Conservation (phyloP, 2,888 invertebrate genomes). For the Metopia argyrocephala region DNA sequence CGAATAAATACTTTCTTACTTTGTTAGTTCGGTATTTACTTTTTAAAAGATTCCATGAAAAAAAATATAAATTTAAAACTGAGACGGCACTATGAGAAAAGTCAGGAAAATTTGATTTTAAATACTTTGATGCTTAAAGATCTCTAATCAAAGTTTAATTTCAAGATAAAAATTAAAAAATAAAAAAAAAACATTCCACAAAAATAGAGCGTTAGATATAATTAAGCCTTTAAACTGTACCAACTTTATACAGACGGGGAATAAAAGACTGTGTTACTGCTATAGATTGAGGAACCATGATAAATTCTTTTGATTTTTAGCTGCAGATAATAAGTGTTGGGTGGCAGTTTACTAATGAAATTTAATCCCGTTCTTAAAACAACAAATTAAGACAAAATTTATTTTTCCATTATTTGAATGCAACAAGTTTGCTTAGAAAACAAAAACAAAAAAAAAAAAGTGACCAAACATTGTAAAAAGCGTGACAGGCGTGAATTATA, state of each 20-base stretch:
- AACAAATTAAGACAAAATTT: conserved; percentile 32
- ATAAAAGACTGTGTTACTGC: too few relatives aligned
- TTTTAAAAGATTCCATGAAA: too few relatives aligned
- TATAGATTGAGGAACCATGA: not conserved
- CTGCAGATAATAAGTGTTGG: not conserved
- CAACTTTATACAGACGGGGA: too few relatives aligned
- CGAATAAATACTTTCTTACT: too few relatives aligned
- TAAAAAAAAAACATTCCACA: not conserved
- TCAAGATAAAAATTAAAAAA: not conserved
- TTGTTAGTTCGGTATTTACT: too few relatives aligned
- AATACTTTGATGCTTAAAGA: not conserved
- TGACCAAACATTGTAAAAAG: conserved; percentile 36
- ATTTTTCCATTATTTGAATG: conserved; percentile 40
- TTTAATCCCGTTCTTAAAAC: not conserved
- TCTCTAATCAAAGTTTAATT: not conserved
- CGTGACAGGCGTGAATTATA: conserved; percentile 67
- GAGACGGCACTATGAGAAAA: not conserved
- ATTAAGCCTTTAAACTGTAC: not conserved
- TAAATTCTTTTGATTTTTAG: not conserved
- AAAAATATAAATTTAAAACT: too few relatives aligned
- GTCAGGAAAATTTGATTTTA: not conserved
- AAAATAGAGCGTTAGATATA: not conserved
- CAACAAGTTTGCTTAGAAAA: conserved; percentile 10
- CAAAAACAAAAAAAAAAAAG: too few relatives aligned
- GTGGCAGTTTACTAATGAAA: not conserved